Evolutionary conservation across 1,140 invertebrate species (phyloP).

Genomic region (Cyrtorhinus lividipennis): DNA sequence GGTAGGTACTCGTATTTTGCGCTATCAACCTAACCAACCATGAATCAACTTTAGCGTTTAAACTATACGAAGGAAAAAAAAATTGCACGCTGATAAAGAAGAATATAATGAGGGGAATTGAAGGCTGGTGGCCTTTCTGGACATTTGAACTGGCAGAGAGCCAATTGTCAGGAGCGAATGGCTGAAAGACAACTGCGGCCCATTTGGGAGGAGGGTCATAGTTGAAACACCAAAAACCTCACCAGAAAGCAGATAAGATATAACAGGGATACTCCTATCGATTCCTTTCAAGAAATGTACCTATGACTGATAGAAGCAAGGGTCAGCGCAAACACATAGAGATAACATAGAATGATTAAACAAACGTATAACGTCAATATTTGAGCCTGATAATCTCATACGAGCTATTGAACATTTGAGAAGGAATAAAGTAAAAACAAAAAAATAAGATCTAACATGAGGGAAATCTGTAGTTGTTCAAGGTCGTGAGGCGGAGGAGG

Average conservation of each 20-base stretch:
- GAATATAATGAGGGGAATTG: too few relatives aligned
- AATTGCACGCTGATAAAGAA: too few relatives aligned
- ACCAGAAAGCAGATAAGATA: neutral
- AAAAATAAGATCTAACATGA: neutral
- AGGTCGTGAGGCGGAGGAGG: neutral
- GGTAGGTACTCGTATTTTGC: neutral
- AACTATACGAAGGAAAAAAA: neutral
- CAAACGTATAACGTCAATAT: too few relatives aligned
- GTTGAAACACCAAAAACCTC: neutral
- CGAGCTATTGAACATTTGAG: too few relatives aligned
- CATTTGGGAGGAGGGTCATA: neutral
- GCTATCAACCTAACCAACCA: neutral
- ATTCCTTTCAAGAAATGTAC: neutral
- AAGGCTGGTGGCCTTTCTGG: neutral
- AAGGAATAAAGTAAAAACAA: neutral
- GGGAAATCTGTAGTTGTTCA: neutral
- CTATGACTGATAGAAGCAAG: too few relatives aligned
- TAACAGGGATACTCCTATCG: neutral
- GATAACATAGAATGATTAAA: too few relatives aligned
- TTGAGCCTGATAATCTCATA: too few relatives aligned
- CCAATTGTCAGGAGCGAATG: neutral
- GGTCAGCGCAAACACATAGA: too few relatives aligned
- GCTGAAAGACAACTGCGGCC: neutral
- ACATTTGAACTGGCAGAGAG: neutral
- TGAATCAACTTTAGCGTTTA: neutral